These are phyloP conservation scores for Cerceris ruficornis DNA, from an alignment of 2,888 invertebrate species.

Conservation along the genomic window DNA sequence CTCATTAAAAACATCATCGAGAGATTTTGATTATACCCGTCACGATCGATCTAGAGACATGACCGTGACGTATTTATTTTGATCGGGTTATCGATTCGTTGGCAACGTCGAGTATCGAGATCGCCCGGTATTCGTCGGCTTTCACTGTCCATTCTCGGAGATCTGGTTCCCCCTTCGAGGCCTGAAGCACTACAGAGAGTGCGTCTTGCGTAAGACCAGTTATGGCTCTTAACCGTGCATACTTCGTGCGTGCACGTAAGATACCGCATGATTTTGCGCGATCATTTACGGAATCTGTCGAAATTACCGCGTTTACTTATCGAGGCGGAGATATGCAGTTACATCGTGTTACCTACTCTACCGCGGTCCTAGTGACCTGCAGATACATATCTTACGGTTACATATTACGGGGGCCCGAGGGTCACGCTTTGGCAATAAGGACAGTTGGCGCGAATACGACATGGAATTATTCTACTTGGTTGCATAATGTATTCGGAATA, in stretches of 20 bases:
- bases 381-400: constrained; percentile 1
- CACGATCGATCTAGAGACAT: constrained; percentile 13
- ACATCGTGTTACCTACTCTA: constrained; percentile 5
- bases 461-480: neutral
- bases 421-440: constrained; percentile 34
- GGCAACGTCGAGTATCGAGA: constrained; percentile 37
- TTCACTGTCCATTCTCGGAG: constrained; percentile 75
- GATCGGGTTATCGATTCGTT: constrained; percentile 48
- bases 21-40: constrained; percentile 8
- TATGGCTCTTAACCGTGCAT: constrained; percentile 33
- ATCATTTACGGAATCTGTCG: constrained; percentile 4
- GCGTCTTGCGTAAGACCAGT: constrained; percentile 70
- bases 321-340: constrained; percentile 17
- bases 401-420: neutral
- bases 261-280: neutral
- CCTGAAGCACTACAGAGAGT: constrained; percentile 40
- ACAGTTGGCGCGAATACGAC: neutral
- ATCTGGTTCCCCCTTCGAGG: constrained; percentile 74
- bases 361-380: constrained; percentile 13
- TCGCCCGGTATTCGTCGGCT: constrained; percentile 69
- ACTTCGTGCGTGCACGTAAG: constrained; percentile 3
- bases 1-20: neutral
- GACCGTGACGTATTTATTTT: constrained; percentile 53
- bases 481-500: no score
- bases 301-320: neutral